Percentiles rank a stretch among this genome's conserved stretches.
These are phyloP conservation scores for Periparus ater DNA, from an alignment of 2,797 vertebrate species.

Conservation along the genomic window DNA sequence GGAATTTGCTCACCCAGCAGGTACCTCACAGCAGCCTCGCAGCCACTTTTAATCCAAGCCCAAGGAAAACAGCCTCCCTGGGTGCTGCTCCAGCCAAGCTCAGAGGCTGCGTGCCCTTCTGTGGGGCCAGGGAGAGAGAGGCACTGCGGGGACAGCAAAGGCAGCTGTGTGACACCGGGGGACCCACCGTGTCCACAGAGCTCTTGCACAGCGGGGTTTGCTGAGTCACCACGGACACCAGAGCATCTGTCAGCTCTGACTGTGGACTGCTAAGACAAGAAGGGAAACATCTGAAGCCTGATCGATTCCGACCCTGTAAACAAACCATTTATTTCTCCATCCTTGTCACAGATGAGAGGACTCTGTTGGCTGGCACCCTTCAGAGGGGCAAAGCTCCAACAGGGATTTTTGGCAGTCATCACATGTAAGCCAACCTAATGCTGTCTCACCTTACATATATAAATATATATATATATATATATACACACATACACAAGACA, in stretches of 20 bases:
- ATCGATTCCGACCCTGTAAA: background rate
- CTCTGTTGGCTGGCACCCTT: background rate
- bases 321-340: background rate
- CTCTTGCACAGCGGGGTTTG: background rate
- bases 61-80: background rate
- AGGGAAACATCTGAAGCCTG: background rate
- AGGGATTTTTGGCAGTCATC: background rate
- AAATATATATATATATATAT: accelerated
- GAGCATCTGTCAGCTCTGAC: background rate
- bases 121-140: accelerated
- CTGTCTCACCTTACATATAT: background rate
- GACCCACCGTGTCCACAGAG: accelerated
- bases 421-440: background rate
- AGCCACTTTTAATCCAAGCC: background rate
- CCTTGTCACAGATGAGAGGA: background rate
- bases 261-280: background rate
- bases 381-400: background rate
- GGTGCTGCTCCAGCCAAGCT: background rate
- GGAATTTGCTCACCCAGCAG: slow-evolving; percentile 1
- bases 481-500: background rate
- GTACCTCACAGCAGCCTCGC: background rate
- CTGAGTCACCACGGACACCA: background rate
- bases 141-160: background rate
- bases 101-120: background rate
- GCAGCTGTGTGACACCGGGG: background rate